These are phyloP conservation scores for Spodoptera littoralis DNA, from an alignment of 2,888 invertebrate genomes.

Conservation along the genomic window DNA sequence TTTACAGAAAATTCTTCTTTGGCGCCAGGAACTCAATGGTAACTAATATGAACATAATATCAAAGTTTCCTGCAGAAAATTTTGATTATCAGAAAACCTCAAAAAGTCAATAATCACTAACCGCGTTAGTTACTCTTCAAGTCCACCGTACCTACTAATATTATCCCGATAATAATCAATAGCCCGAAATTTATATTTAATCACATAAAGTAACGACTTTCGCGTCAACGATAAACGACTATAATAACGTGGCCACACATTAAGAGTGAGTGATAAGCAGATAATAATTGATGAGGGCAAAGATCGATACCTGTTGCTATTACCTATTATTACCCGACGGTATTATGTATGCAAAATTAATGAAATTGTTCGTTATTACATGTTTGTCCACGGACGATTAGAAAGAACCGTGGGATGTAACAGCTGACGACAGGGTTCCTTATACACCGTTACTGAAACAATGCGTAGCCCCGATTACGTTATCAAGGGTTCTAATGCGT, in stretches of 20 bases:
- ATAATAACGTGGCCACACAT: conserved; percentile 9
- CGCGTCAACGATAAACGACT: conserved; percentile 2
- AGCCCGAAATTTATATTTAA: conserved; percentile 8
- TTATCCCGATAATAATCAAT: too few relatives aligned
- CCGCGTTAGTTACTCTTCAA: too few relatives aligned
- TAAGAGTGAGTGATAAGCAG: conserved; percentile 30
- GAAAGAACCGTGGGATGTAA: conserved; percentile 58
- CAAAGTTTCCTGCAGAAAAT: too few relatives aligned
- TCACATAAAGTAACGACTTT: conserved; percentile 9
- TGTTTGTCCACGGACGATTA: conserved; percentile 50
- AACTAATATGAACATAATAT: too few relatives aligned
- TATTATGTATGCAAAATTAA: conserved; percentile 40
- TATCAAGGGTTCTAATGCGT: neutral
- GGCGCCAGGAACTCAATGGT: too few relatives aligned
- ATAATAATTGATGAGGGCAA: conserved; percentile 45
- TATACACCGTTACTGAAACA: conserved; percentile 15
- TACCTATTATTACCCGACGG: conserved; percentile 21
- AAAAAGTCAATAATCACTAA: too few relatives aligned
- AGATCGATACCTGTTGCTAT: conserved; percentile 47
- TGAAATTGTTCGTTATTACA: conserved; percentile 55
- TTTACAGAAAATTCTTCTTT: conserved; percentile 2
- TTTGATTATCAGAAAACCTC: too few relatives aligned
- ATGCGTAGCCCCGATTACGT: conserved; percentile 8
- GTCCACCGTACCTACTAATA: too few relatives aligned
- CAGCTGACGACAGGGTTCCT: conserved; percentile 50